These are phyloP conservation scores for Mola mola DNA, from an alignment of 2,113 vertebrate genomes.

Conservation along the genomic window DNA sequence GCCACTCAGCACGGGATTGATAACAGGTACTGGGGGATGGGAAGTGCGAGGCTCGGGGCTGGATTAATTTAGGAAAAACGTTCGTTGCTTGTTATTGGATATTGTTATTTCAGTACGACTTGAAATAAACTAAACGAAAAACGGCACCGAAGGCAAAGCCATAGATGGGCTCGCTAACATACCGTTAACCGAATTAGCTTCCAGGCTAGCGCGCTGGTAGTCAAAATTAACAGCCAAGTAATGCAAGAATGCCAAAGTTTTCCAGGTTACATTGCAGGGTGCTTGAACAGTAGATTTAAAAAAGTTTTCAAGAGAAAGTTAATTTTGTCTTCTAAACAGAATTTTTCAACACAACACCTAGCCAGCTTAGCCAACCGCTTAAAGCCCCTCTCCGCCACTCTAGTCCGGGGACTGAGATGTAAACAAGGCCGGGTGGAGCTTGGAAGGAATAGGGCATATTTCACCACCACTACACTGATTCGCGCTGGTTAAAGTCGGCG, in stretches of 20 bases:
- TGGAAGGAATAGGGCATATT: conserved; percentile 18
- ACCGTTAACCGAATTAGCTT: conserved; percentile 69
- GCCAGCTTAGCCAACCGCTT: conserved; percentile 17
- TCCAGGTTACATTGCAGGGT: neutral
- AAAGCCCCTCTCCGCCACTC: conserved; percentile 60
- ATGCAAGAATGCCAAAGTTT: neutral
- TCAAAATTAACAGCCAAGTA: conserved; percentile 15
- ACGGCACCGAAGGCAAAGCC: conserved; percentile 11
- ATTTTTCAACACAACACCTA: neutral
- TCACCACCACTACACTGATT: neutral
- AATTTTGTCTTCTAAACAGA: neutral
- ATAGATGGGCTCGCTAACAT: conserved; percentile 24
- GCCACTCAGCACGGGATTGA: conserved; percentile 54
- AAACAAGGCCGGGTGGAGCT: conserved; percentile 82
- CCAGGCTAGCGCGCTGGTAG: conserved; percentile 50
- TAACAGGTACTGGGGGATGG: conserved; percentile 29
- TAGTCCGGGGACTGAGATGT: conserved; percentile 81
- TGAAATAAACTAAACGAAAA: neutral
- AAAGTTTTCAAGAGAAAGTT: neutral
- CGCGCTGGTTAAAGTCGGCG: neutral
- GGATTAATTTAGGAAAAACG: neutral
- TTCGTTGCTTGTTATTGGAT: neutral
- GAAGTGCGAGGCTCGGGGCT: neutral
- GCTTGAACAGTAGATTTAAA: neutral
- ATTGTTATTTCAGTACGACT: neutral